A percentile compares a stretch with the other conserved stretches of the same genome.
Conservation (phyloP, 2,113 vertebrate genomes). For the Hypocryptadius cinnamomeus region DNA sequence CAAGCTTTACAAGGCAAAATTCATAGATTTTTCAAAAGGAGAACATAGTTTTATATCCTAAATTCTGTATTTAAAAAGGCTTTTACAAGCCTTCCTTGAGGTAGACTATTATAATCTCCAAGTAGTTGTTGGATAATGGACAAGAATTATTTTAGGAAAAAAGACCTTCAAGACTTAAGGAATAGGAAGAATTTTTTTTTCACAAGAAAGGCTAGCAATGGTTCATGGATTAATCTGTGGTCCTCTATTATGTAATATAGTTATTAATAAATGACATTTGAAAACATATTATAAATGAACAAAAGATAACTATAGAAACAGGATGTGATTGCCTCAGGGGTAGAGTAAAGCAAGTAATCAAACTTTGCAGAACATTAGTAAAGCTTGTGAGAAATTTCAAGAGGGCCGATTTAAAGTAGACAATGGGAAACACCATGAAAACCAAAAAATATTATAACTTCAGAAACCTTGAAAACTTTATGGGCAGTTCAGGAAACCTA, state of each 20-base stretch:
- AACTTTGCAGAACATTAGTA: slow-evolving; percentile 11
- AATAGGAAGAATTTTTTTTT: not conserved
- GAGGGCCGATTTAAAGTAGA: not conserved
- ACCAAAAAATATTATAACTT: not conserved
- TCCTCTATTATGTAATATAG: not conserved
- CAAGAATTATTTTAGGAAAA: not conserved
- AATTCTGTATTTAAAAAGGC: not conserved
- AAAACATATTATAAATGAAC: slow-evolving; percentile 21
- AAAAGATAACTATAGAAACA: not conserved
- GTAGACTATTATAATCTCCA: not conserved
- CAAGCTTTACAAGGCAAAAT: not conserved
- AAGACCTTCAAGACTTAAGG: not conserved
- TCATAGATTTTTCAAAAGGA: not conserved
- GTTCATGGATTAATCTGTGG: not conserved
- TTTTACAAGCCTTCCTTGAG: not conserved
- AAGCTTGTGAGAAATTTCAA: not conserved
- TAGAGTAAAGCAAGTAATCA: not conserved
- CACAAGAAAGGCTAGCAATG: not conserved
- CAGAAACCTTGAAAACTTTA: not conserved
- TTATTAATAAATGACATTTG: slow-evolving; percentile 26
- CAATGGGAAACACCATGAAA: not conserved
- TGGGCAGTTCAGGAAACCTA: not conserved
- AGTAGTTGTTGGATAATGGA: not conserved
- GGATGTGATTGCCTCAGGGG: not conserved
- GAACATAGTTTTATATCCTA: not conserved